Conservation (phyloP, 2,797 vertebrate species). For the Chloroceryle amazona region DNA sequence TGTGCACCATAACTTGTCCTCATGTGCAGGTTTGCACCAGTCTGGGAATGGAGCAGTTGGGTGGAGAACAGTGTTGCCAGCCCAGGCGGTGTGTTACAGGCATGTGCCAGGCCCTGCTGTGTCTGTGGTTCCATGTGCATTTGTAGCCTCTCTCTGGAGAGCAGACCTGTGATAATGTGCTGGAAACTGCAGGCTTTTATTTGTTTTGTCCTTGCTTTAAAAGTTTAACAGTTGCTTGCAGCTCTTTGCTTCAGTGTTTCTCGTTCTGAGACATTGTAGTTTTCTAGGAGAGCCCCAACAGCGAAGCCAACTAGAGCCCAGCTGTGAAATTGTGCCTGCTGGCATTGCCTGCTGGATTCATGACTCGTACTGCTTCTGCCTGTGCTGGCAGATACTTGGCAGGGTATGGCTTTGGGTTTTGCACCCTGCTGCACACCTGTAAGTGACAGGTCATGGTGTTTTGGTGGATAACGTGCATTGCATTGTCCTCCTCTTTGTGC, state of each 20-base stretch:
- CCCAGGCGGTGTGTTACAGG: not conserved
- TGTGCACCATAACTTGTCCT: not conserved
- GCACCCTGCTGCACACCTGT: not conserved
- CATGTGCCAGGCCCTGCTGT: not conserved
- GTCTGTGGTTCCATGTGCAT: not conserved
- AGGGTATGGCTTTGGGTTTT: not conserved
- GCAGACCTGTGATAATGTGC: not conserved
- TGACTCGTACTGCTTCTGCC: not conserved
- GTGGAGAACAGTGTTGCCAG: not conserved
- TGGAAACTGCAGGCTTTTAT: not conserved
- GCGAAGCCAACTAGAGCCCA: not conserved
- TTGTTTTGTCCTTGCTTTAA: not conserved
- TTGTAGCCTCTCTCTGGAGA: not conserved
- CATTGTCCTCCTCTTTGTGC: accelerated
- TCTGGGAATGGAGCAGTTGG: not conserved
- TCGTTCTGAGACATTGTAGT: not conserved
- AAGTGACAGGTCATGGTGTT: accelerated
- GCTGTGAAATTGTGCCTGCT: not conserved
- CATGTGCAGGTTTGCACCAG: not conserved
- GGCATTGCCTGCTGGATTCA: not conserved
- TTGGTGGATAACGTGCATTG: accelerated
- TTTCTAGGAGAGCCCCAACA: not conserved
- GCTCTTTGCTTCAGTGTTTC: not conserved
- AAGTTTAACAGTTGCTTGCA: not conserved
- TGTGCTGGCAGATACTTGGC: not conserved